These are phyloP conservation scores for Conus betulinus DNA, from an alignment of 1,140 invertebrate genomes.

Conservation along the genomic window DNA sequence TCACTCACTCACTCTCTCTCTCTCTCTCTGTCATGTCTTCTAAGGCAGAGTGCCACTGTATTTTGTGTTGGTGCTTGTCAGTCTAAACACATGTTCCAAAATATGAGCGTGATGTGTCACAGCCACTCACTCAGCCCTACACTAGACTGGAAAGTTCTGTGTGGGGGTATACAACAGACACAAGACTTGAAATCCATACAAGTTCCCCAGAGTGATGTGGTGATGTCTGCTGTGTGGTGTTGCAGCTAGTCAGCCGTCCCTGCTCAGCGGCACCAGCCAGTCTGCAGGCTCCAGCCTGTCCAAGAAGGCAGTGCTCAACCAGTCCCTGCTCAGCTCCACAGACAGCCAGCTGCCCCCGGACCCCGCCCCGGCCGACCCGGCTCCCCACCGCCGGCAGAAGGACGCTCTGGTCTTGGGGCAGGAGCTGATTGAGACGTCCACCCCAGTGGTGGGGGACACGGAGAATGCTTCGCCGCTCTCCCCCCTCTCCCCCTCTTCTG, in stretches of 20 bases:
- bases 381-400: slow-evolving; percentile 22
- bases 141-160: not conserved
- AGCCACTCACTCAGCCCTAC: too few species aligned
- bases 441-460: slow-evolving; percentile 12
- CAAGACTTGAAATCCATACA: slow-evolving; percentile 25
- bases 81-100: too few species aligned
- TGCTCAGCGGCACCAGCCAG: slow-evolving; percentile 51
- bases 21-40: not conserved
- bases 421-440: slow-evolving; percentile 5
- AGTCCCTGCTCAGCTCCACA: slow-evolving; percentile 44
- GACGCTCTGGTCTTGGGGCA: slow-evolving; percentile 24
- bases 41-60: too few species aligned
- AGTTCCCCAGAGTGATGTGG: not conserved
- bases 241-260: slow-evolving; percentile 60
- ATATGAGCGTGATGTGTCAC: too few species aligned
- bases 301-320: slow-evolving; percentile 51
- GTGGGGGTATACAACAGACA: slow-evolving; percentile 3
- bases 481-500: slow-evolving; percentile 23
- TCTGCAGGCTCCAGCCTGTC: slow-evolving; percentile 41
- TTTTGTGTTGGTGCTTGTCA: too few species aligned
- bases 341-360: slow-evolving; percentile 29
- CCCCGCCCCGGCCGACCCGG: not conserved
- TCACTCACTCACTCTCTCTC: not conserved
- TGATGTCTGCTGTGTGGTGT: slow-evolving; percentile 7
- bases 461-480: slow-evolving; percentile 36